Conservation (phyloP, 2,113 vertebrate genomes). For the Zeus faber region DNA sequence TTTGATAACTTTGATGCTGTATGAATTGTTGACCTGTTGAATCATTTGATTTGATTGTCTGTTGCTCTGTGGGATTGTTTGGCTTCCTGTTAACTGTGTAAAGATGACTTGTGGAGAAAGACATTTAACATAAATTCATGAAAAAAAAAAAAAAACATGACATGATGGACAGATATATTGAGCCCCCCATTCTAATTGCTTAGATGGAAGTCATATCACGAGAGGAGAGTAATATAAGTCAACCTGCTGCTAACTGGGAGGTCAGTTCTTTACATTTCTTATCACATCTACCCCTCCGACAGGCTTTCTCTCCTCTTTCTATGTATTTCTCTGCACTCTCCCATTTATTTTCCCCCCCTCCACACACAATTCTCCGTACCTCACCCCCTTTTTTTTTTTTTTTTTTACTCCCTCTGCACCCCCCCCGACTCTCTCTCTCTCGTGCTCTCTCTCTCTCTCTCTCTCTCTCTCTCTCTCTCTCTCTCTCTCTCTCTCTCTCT, state of each 20-base stretch:
- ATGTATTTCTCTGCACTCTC: conserved; percentile 61
- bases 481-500: conserved; percentile 37
- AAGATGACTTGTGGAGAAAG: conserved; percentile 78
- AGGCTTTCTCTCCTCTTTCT: conserved; percentile 63
- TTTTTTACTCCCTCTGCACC: neutral
- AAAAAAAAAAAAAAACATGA: conserved; percentile 73
- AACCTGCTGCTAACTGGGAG: conserved; percentile 98
- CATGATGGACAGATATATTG: conserved; percentile 98
- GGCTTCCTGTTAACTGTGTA: conserved; percentile 59
- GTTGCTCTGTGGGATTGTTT: conserved; percentile 59
- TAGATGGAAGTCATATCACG: conserved; percentile 97
- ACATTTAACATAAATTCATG: conserved; percentile 58
- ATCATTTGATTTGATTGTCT: conserved; percentile 55
- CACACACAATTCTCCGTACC: no score
- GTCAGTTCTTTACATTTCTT: conserved; percentile 98
- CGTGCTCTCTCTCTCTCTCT: conserved; percentile 12
- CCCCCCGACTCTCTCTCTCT: conserved; percentile 19
- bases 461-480: conserved; percentile 33
- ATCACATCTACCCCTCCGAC: conserved; percentile 79
- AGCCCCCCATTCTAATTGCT: conserved; percentile 98
- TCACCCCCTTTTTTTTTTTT: no score
- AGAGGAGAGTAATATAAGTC: conserved; percentile 98
- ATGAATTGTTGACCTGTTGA: conserved; percentile 51
- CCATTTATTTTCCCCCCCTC: no score
- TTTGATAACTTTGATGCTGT: conserved; percentile 62